Base-by-base conservation (phyloP, 2,888 invertebrate species). In the Byasa hedistus region DNA sequence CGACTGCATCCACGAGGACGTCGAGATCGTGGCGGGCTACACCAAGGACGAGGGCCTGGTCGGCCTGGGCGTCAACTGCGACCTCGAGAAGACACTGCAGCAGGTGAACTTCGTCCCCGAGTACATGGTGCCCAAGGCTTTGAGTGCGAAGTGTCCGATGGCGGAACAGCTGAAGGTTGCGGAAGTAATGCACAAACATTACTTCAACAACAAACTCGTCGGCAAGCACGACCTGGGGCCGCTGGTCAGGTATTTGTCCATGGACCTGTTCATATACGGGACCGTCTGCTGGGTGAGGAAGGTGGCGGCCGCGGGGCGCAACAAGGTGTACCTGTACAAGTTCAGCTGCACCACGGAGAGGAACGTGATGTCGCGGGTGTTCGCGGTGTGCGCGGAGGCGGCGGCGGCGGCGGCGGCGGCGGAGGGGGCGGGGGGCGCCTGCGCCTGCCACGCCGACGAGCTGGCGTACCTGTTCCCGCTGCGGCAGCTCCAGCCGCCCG, bases 21-120 rank as follows among this genome's bases (percentile, higher is more conserved):
- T 94, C 0, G 95, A 96, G 0, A 92, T 95, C 80, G 94, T 96
- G 79, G 87, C 93, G 19, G 96, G 96, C 8, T 80, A 94, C 3
- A 95, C 94, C 7, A 92, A 93, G 23, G 93, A 95, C 59, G 96
- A 96, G 85, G 96, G 96, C 0, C 36, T 83, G 0, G 65, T 84
- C 54, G 69, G 73, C 7, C 27, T 81, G 1, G 60, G 66, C 17
- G 39, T 63, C 0, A 21, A 63, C 0, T 61, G 44, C 0, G 69
- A 70, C 3, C 36, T 76, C 3, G 75, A 82, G 0, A 69, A 72
- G 19, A 54, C 78, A 0, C 55, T 79, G 21, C 62, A 72, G 2
- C 72, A 77, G 63, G 79, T 80, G 0, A 83, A 82, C 60, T 71
- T 69, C 23, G 79, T 74, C 63, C 69, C 72, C 10, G 84, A 86